These are phyloP conservation scores for Mythimna ferrago DNA, from an alignment of 2,888 invertebrate genomes.

Conservation along the genomic window DNA sequence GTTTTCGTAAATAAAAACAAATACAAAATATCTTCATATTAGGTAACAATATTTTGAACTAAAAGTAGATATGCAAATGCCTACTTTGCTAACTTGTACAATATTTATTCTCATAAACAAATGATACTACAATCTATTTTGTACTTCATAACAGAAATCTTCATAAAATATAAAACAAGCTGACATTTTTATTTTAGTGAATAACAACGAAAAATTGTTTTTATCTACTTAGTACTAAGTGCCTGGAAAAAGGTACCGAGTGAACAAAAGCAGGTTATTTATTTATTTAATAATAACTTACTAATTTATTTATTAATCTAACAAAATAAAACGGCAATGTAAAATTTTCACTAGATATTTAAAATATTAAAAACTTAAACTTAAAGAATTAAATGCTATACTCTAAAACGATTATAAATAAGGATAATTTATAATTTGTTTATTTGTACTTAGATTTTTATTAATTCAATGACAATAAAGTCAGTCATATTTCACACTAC, in stretches of 20 bases:
- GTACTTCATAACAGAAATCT: conserved; percentile 23
- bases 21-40: conserved; percentile 11
- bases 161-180: conserved; percentile 8
- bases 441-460: not conserved
- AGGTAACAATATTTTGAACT: conserved; percentile 20
- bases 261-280: not conserved
- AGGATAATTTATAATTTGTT: too few relatives aligned
- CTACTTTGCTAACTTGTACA: conserved; percentile 9
- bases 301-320: too few relatives aligned
- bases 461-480: not conserved
- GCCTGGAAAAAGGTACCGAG: not conserved
- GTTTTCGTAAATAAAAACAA: not conserved
- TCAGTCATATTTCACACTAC: not conserved
- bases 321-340: too few relatives aligned
- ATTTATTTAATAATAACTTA: not conserved
- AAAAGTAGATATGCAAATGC: conserved; percentile 9
- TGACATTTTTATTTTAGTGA: conserved; percentile 3
- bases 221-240: not conserved
- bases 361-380: not conserved
- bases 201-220: conserved; percentile 8
- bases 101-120: conserved; percentile 28
- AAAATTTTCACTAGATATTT: not conserved
- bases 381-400: not conserved
- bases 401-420: too few relatives aligned
- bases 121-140: conserved; percentile 35